Percentiles rank a stretch among this genome's conserved stretches.
These are phyloP conservation scores for Lophius piscatorius DNA, from an alignment of 2,113 vertebrate genomes.

Conservation along the genomic window DNA sequence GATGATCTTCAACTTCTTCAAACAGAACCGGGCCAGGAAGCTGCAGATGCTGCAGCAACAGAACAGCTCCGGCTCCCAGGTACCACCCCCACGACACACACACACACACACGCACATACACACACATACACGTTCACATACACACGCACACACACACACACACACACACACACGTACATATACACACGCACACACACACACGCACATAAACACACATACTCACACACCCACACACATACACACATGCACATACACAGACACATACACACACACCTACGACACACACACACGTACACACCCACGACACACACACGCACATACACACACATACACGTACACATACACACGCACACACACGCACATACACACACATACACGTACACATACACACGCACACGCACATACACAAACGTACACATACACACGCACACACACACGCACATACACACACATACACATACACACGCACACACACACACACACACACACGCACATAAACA, in stretches of 20 bases:
- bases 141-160: not conserved
- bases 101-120: not conserved
- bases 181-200: constrained; percentile 12
- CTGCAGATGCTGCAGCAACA: constrained; percentile 81
- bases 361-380: not conserved
- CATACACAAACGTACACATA: not conserved
- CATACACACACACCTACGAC: constrained; percentile 13
- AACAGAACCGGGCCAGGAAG: constrained; percentile 91
- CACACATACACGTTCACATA: too few relatives aligned
- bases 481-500: not conserved
- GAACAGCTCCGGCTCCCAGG: constrained; percentile 59
- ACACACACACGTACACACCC: constrained; percentile 1
- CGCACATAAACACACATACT: not conserved
- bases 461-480: too few relatives aligned
- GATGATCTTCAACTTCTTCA: constrained; percentile 99
- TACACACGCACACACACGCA: constrained; percentile 1
- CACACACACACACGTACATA: constrained; percentile 26
- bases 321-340: not conserved
- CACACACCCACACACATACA: constrained; percentile 9
- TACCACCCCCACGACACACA: constrained; percentile 20
- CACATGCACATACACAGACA: not conserved
- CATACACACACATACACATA: not conserved
- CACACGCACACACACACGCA: constrained; percentile 1
- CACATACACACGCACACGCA: constrained; percentile 1
- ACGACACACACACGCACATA: not conserved